phyloP scores from a whole-genome alignment of 2,797 vertebrate genomes.

The Phalloptychus januarius region DNA sequence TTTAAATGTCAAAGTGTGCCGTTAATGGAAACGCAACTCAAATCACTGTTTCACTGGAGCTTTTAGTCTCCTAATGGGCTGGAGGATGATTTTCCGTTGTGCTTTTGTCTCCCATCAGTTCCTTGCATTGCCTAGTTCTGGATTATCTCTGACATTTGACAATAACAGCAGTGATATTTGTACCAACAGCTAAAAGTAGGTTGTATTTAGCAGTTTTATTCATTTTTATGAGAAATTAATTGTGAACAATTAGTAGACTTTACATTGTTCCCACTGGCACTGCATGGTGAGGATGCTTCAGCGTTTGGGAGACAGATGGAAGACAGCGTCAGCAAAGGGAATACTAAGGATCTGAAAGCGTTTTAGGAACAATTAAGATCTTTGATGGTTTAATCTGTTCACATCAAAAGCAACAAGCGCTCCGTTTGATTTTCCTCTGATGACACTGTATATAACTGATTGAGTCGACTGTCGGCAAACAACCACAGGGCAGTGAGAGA shows the following conservation, averaged over 20 bases:
- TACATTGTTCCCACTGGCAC: conserved; percentile 14
- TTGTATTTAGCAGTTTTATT: neutral
- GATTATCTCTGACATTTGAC: neutral
- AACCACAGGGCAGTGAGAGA: conserved; percentile 28
- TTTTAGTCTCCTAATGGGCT: neutral
- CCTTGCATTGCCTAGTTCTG: neutral
- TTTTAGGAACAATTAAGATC: conserved; percentile 85
- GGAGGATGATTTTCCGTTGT: neutral
- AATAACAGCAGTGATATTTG: neutral
- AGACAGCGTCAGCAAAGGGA: conserved; percentile 73
- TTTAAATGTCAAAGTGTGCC: no score
- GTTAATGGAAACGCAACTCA: no score
- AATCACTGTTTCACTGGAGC: no score
- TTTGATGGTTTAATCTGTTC: conserved; percentile 83
- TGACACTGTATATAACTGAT: conserved; percentile 68
- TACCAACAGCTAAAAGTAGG: neutral
- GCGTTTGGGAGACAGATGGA: conserved; percentile 72
- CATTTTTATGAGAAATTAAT: neutral
- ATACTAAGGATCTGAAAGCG: conserved; percentile 78
- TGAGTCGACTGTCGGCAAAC: conserved; percentile 62
- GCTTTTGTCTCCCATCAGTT: neutral
- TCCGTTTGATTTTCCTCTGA: conserved; percentile 80
- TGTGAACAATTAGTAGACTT: conserved; percentile 31
- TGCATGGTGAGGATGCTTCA: conserved; percentile 28
- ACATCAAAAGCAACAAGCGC: conserved; percentile 79